Evolutionary conservation across 2,797 vertebrate genomes (phyloP).

Genomic region (Thunnus albacares): DNA sequence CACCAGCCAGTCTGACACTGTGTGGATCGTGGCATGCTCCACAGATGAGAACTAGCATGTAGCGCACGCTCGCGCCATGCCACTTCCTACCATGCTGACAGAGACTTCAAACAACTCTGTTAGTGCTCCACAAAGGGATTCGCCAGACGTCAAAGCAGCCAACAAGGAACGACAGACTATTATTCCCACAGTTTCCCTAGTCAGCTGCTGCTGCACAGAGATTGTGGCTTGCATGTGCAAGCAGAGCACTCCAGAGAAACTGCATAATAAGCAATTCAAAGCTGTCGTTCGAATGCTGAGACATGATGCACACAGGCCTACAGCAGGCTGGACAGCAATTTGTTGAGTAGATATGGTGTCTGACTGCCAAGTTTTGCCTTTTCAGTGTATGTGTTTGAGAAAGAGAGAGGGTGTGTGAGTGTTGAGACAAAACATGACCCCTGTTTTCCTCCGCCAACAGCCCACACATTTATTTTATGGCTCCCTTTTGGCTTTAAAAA

Average conservation of each 20-base stretch:
- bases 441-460: conserved; percentile 19
- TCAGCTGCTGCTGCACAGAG: conserved; percentile 75
- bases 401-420: not conserved
- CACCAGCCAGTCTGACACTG: conserved; percentile 46
- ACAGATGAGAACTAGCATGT: conserved; percentile 66
- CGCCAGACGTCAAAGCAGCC: conserved; percentile 71
- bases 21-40: conserved; percentile 33
- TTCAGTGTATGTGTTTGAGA: conserved; percentile 22
- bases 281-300: conserved; percentile 72
- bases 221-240: conserved; percentile 74
- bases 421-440: conserved; percentile 62
- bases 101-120: conserved; percentile 78
- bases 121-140: conserved; percentile 71
- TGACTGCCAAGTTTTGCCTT: conserved; percentile 67
- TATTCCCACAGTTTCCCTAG: conserved; percentile 76
- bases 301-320: conserved; percentile 64
- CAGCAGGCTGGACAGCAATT: conserved; percentile 71
- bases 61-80: conserved; percentile 38
- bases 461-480: conserved; percentile 18
- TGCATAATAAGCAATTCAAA: conserved; percentile 77
- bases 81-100: conserved; percentile 50
- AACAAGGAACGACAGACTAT: conserved; percentile 80
- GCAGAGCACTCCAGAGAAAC: conserved; percentile 75
- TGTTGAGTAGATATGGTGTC: conserved; percentile 75
- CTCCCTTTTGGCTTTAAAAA: conserved; percentile 35